Base-by-base conservation (phyloP, 2,888 invertebrate genomes). In the Drosophila rellima region DNA sequence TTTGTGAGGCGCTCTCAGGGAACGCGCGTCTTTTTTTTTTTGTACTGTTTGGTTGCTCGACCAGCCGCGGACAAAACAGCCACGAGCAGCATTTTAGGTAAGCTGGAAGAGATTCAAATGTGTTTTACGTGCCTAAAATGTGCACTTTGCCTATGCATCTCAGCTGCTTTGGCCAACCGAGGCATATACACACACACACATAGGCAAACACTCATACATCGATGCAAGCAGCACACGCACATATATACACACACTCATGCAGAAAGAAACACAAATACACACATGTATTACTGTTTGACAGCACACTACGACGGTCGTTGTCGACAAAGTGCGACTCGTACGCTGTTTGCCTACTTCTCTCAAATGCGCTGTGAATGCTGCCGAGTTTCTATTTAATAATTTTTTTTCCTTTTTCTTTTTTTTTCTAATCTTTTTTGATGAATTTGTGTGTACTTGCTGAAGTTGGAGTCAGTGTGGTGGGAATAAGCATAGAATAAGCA, bases 141-240 rank as follows among this genome's bases (percentile, higher is more conserved):
- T 74, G 81, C 78, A 72, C 60, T 74, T 74, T 73, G 74, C 62
- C 45, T 68, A 61, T 70, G 78, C 78, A 78, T 76, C 82, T 86
- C 85, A 85, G 88, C 89, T 89, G 85, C 88, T 85, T 82, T 75
- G 70, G 70, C 78, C 74, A 74, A 60, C 66, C 59, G 50, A 55
- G 60, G 51, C 51, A 50, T 63, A 70, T 57, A 40, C 60, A 62
- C 26, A 45, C 61, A 74, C 39, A 40, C 42, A 47, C 54, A 57
- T 37, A 20, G 39, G 42, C 55, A 48, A 61, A 37, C 47, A 48
- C 65, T 23, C 29, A 54, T 47, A 35, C 37, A 15, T 40, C 40
- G 39, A 61, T 11, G n/a, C 55, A 47, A 15, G 40, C 51, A 60
- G 60, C 33, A 10, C 11, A 57, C 44, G 17, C 52, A 56, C 45